Base-by-base conservation (phyloP, 2,888 invertebrate species). In the Alviniconcha strummeri region DNA sequence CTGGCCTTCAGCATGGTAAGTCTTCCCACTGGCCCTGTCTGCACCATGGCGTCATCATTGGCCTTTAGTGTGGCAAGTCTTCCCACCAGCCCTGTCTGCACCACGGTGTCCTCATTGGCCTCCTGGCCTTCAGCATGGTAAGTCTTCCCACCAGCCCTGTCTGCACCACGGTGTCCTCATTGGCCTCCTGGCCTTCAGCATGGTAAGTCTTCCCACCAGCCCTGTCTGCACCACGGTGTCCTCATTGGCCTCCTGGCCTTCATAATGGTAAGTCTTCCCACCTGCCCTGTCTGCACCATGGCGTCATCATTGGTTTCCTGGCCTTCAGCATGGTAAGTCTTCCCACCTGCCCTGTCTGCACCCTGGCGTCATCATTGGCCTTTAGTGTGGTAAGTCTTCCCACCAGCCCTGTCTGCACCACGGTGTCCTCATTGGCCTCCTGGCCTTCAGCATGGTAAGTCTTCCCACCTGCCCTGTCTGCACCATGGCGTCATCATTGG, bases 81-180 rank as follows among this genome's bases (percentile, higher is more conserved):
- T 36, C 36, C 17, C 52, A 36, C 15, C 60, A 9, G 52, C 17
- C 60, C 54, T 67, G 52, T 17, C 79, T 79, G 13, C 79, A 79
- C 52, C 79, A 57, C 9, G 11, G 0, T 54, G 79, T 79, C 67
- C 64, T 79, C 56, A 19, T 79, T 6, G 67, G 13, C 5, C 60
- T 79, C 15, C 67, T 6, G 67, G 13, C 5, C 60, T 79, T 36
- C 67, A 36, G 36, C 36, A 36, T 36, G 36, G 36, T 36, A 36
- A 36, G 36, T 36, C 79, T n/a, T 4, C 52, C 17, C 52, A 36
- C 15, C 60, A 9, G 52, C 17, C 60, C 54, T 67, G 52, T 17
- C 79, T 79, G 13, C 79, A 79, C 52, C 79, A 57, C 9, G 11
- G 5, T 54, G 79, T 79, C 67, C 52, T 79, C 56, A 19, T 79